Evolutionary conservation across 1,140 invertebrate genomes (phyloP).

Genomic region (Dendroctonus valens): DNA sequence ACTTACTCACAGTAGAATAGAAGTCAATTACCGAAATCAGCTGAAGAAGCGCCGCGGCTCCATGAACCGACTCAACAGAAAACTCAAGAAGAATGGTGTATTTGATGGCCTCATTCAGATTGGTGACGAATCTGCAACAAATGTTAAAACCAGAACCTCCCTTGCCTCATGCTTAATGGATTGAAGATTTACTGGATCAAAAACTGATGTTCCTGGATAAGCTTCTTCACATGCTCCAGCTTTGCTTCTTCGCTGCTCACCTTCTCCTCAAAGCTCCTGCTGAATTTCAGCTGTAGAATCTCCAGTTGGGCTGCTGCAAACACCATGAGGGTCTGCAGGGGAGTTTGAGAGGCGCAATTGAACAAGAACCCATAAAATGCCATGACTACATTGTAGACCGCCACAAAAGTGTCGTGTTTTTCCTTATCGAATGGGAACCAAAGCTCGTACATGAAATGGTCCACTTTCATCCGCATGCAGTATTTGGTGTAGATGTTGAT

Average conservation of each 20-base stretch:
- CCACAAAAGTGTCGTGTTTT: background rate
- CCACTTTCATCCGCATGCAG: background rate
- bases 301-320: background rate
- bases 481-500: background rate
- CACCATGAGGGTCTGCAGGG: constrained; percentile 5
- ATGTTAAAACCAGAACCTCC: background rate
- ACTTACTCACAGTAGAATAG: background rate
- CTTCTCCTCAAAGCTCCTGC: background rate
- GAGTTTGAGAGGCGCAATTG: background rate
- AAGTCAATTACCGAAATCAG: background rate
- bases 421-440: constrained; percentile 13
- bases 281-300: constrained; percentile 4
- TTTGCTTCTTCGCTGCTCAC: background rate
- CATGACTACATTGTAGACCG: background rate
- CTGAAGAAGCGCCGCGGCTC: background rate
- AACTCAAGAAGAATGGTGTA: constrained; percentile 7
- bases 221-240: constrained; percentile 1
- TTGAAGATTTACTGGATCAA: background rate
- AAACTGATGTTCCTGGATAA: background rate
- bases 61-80: background rate
- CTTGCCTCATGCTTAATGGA: background rate
- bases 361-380: constrained; percentile 1
- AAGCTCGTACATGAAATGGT: constrained; percentile 9
- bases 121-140: constrained; percentile 6
- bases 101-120: constrained; percentile 13